These are phyloP conservation scores for Apoda limacodes DNA, from an alignment of 2,888 invertebrate genomes.

Conservation along the genomic window DNA sequence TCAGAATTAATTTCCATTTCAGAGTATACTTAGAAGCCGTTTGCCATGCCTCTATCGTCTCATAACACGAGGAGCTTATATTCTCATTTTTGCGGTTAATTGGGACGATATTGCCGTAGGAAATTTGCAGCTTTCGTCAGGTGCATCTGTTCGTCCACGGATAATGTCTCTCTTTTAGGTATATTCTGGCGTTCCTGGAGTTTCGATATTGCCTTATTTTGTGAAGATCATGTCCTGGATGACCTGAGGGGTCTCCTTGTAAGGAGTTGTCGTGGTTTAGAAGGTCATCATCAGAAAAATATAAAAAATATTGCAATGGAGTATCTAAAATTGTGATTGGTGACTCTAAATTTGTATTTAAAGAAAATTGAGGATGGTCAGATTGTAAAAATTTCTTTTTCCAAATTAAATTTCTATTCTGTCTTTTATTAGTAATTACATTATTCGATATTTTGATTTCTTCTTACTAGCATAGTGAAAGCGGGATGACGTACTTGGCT, in stretches of 20 bases:
- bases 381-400: constrained; percentile 8
- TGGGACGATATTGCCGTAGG: constrained; percentile 15
- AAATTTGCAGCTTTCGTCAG: constrained; percentile 15
- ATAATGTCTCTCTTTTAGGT: constrained; percentile 9
- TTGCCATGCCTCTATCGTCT: constrained; percentile 14
- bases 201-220: constrained; percentile 11
- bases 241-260: constrained; percentile 15
- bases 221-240: constrained; percentile 11
- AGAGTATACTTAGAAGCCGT: constrained; percentile 16
- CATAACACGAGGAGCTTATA: constrained; percentile 17
- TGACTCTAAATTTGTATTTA: too few relatives aligned
- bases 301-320: constrained; percentile 13
- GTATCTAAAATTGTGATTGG: constrained; percentile 11
- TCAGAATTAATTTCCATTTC: constrained; percentile 8
- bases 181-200: constrained; percentile 10
- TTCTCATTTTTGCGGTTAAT: constrained; percentile 17
- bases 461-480: too few relatives aligned
- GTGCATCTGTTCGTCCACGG: constrained; percentile 15
- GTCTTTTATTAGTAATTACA: too few relatives aligned
- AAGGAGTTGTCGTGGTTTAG: constrained; percentile 12
- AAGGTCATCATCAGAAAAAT: constrained; percentile 14
- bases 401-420: too few relatives aligned
- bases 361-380: constrained; percentile 7
- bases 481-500: too few relatives aligned
- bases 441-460: too few relatives aligned